Evolutionary conservation across 2,113 vertebrate species (phyloP).

Genomic region (Anhinga rufa): DNA sequence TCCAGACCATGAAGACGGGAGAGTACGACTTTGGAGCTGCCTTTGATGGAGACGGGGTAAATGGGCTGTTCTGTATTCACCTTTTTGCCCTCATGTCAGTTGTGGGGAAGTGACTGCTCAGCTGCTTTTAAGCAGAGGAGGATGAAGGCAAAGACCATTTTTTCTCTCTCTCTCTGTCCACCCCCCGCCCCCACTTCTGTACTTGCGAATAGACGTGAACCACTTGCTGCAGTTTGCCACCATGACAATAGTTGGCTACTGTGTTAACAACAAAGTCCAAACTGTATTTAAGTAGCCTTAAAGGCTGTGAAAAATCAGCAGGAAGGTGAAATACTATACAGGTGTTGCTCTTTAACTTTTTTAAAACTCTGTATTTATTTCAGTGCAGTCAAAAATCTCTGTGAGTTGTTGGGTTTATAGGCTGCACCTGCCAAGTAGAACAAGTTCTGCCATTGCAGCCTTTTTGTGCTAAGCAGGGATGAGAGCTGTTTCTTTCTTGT

Average conservation of each 20-base stretch:
- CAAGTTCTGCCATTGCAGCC: background rate
- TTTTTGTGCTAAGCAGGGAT: background rate
- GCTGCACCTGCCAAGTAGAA: background rate
- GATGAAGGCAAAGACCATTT: background rate
- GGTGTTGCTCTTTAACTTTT: background rate
- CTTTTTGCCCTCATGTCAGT: background rate
- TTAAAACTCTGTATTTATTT: background rate
- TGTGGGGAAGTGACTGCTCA: background rate
- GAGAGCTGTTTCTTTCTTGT: background rate
- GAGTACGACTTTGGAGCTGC: slow-evolving; percentile 96
- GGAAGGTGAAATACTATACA: background rate
- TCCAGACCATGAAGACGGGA: slow-evolving; percentile 92
- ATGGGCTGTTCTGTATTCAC: background rate
- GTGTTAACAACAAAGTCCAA: background rate
- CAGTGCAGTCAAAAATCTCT: background rate
- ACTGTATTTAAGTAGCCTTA: background rate
- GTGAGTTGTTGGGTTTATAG: background rate
- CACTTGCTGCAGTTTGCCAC: background rate
- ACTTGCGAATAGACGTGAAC: background rate
- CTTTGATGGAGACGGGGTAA: slow-evolving; percentile 97
- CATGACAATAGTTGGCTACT: background rate
- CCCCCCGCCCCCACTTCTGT: background rate
- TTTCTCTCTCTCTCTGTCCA: background rate
- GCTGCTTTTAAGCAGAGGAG: background rate
- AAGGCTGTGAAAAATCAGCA: background rate